These are phyloP conservation scores for Asarcornis scutulata DNA, from an alignment of 2,113 vertebrate genomes.

Conservation along the genomic window DNA sequence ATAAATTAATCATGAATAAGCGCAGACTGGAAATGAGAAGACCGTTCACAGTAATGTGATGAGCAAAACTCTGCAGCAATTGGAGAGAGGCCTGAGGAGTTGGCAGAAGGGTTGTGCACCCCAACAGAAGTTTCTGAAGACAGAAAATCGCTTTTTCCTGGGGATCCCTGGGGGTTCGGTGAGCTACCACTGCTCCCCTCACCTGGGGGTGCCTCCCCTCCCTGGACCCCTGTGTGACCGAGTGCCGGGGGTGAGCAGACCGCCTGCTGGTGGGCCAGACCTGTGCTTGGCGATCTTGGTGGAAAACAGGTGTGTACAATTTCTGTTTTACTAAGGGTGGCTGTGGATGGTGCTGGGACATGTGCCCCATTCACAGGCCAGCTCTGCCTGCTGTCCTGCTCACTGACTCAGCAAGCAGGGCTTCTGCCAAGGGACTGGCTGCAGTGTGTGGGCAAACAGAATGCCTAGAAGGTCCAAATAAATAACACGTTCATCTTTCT, in stretches of 20 bases:
- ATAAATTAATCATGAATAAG: not conserved
- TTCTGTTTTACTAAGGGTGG: not conserved
- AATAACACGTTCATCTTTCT: not conserved
- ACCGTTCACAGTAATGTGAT: not conserved
- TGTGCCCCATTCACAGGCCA: rapidly evolving
- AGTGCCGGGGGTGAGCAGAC: not conserved
- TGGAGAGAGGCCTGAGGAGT: not conserved
- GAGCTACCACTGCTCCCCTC: not conserved
- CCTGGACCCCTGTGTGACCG: not conserved
- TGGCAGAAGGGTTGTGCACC: not conserved
- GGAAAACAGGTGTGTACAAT: not conserved
- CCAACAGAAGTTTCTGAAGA: not conserved
- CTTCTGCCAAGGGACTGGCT: rapidly evolving
- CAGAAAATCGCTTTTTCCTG: not conserved
- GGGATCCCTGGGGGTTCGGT: not conserved
- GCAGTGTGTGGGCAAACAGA: rapidly evolving
- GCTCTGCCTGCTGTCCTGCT: rapidly evolving
- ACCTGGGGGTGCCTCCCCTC: not conserved
- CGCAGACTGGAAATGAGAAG: not conserved
- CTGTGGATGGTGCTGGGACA: not conserved
- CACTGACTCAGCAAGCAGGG: rapidly evolving
- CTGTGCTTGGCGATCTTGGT: rapidly evolving
- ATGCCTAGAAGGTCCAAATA: not conserved
- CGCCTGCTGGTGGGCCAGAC: not conserved
- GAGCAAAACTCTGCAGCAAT: not conserved